Base-by-base conservation (phyloP, 2,797 vertebrate species). In the Dallia pectoralis region DNA sequence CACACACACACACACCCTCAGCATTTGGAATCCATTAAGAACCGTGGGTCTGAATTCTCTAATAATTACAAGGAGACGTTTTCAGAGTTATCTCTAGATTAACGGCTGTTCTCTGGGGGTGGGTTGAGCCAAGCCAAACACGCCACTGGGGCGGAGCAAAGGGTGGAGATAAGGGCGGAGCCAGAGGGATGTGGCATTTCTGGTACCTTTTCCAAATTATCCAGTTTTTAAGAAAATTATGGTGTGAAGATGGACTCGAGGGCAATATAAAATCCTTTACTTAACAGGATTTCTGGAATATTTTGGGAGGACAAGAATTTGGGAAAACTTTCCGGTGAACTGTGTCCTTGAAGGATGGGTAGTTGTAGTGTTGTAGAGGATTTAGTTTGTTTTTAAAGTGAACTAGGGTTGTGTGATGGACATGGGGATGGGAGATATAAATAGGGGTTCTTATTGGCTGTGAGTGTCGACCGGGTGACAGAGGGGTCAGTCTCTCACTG, bases 11-110 rank as follows among this genome's bases (percentile, higher is more conserved):
- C 83, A 14, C 80, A 8, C 75, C 73, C 71, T 80, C 63, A 61
- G 75, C 89, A 90, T 92, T 91, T 92, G 88, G 91, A 90, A 90
- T 80, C 83, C 81, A 91, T 93, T 93, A 91, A 80, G 56, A 79
- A 81, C 80, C 74, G 72, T 74, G 64, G 64, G 66, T 74, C 53
- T 66, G 74, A 87, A 82, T 80, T 85, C 86, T 78, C 68, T 78
- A 77, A 82, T 92, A 90, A 92, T 93, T 91, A 88, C 91, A 92
- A 91, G 83, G 79, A 88, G 86, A 86, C 68, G 70, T 73, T 78
- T 74, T 87, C 78, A 70, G 69, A 36, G 70, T 80, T 86, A 56
- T 69, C 62, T 40, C 81, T 81, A 85, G 83, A 91, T 87, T 84
- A 88, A 84, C 71, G 75, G 80, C 83, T 78, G 69, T 76, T 89